These are phyloP conservation scores for Trimorus sp. DNA, from an alignment of 2,888 invertebrate species.

Conservation along the genomic window DNA sequence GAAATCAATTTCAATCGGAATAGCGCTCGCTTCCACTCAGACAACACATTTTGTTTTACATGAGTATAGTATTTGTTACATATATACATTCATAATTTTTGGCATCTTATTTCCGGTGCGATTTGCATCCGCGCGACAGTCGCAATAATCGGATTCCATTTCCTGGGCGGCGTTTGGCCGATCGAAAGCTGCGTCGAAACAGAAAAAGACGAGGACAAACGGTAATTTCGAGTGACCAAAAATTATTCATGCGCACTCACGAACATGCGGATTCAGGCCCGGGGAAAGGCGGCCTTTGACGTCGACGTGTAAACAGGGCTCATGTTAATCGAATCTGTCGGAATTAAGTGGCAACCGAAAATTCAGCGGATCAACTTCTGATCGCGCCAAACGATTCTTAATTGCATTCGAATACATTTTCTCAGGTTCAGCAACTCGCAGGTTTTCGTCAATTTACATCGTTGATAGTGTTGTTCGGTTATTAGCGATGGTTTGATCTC, in stretches of 20 bases:
- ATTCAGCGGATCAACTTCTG: slow-evolving; percentile 35
- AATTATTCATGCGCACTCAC: slow-evolving; percentile 11
- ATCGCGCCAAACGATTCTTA: slow-evolving; percentile 37
- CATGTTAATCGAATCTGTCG: slow-evolving; percentile 11
- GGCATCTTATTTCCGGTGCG: slow-evolving; percentile 44
- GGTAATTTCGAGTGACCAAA: not conserved
- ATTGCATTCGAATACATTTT: slow-evolving; percentile 40
- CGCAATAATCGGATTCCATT: slow-evolving; percentile 41
- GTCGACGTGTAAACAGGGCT: slow-evolving; percentile 24
- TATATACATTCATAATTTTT: slow-evolving; percentile 52
- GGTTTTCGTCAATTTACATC: slow-evolving; percentile 32
- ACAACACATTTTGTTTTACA: slow-evolving; percentile 43
- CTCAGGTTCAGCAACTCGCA: slow-evolving; percentile 7
- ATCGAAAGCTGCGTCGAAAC: not conserved
- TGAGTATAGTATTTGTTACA: slow-evolving; percentile 29
- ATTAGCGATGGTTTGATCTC: slow-evolving; percentile 17
- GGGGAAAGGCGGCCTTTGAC: slow-evolving; percentile 4
- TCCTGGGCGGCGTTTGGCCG: slow-evolving; percentile 26
- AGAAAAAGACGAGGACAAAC: slow-evolving; percentile 24
- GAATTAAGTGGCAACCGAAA: slow-evolving; percentile 29
- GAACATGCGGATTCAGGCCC: slow-evolving; percentile 1
- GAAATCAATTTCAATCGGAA: slow-evolving; percentile 47
- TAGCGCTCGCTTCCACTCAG: slow-evolving; percentile 41
- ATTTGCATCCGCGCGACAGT: slow-evolving; percentile 30
- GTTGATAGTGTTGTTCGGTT: slow-evolving; percentile 25